Base-by-base conservation (phyloP, 2,797 vertebrate genomes). In the Galaxias olidus region DNA sequence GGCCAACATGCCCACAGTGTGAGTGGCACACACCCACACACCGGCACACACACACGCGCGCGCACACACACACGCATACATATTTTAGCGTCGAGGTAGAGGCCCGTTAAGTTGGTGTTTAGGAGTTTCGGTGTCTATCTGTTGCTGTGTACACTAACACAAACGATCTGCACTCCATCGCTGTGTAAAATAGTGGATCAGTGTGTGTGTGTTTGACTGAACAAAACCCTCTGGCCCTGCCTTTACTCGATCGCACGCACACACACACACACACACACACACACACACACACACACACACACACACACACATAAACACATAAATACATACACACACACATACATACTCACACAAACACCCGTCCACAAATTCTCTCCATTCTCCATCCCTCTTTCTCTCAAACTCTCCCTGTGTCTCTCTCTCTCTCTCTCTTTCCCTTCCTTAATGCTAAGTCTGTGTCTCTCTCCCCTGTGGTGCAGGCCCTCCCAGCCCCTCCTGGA, bases 401-500 rank as follows among this genome's bases (percentile, higher is more conserved):
- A n/a, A 18, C 59, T 48, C 19, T 19, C 8, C 14, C 46, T 30
- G 17, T 47, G n/a, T 12, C 41, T 44, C 40, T 45, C 11, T 51
- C 56, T 59, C 48, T 54, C 10, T 56, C 20, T 14, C 59, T 66
- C 55, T 53, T 17, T 57, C 48, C 46, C n/a, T n/a, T 12, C n/a
- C 40, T 17, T 10, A 19, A 46, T 47, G 20, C 20, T 52, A 17
- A 7, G 14, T 40, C 43, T 44, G 45, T 41, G 17, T 15, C 10
- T n/a, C 54, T 49, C 10, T 49, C 42, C 46, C 47, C 48, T 42
- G 20, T 48, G 63, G 70, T 59, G 1, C 90, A 99, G 97, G 94
- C 96, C 97, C 92, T 98, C 97, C 84, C 97, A 98, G 92, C 97
- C 96, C 79, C 92, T 99, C 86, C 90, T 99, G 53, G 97, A 98